These are phyloP conservation scores for Drosophila sucinea DNA, from an alignment of 1,140 invertebrate species.

Conservation along the genomic window DNA sequence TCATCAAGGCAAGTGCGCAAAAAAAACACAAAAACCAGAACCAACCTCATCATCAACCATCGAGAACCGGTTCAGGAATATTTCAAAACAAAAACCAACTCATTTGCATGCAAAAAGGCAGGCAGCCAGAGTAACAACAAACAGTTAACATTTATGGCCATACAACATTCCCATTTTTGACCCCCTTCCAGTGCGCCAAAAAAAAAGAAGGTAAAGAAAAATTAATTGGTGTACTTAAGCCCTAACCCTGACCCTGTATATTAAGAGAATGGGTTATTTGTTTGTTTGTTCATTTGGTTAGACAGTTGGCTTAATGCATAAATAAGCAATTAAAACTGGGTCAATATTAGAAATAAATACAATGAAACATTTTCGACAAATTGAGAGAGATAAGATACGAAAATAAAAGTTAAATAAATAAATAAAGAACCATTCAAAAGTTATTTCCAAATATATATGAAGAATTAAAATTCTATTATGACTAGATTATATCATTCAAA, in stretches of 20 bases:
- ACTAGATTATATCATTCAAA: conserved; percentile 16
- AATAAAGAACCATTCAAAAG: neutral
- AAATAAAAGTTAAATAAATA: conserved; percentile 9
- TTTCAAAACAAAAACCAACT: conserved; percentile 26
- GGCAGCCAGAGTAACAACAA: conserved; percentile 5
- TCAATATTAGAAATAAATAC: conserved; percentile 9
- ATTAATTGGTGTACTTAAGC: conserved; percentile 1
- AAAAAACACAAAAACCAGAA: conserved; percentile 29
- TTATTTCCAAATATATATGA: neutral
- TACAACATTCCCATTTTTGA: conserved; percentile 9
- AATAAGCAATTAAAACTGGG: conserved; percentile 1
- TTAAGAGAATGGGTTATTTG: neutral
- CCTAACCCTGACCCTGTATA: conserved; percentile 3
- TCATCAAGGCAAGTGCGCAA: neutral
- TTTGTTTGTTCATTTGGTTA: neutral
- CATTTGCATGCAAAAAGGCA: conserved; percentile 48
- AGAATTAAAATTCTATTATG: conserved; percentile 1
- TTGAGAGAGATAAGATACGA: neutral
- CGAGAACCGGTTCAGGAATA: conserved; percentile 38
- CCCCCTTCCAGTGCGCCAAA: neutral
- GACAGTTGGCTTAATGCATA: neutral
- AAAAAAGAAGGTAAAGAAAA: neutral
- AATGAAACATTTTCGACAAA: neutral
- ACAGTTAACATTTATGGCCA: conserved; percentile 46
- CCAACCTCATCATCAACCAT: conserved; percentile 12